Percentiles rank a stretch among this genome's conserved stretches.
phyloP scores from a whole-genome alignment of 2,888 invertebrate genomes.

The Amphipyra berbera region DNA sequence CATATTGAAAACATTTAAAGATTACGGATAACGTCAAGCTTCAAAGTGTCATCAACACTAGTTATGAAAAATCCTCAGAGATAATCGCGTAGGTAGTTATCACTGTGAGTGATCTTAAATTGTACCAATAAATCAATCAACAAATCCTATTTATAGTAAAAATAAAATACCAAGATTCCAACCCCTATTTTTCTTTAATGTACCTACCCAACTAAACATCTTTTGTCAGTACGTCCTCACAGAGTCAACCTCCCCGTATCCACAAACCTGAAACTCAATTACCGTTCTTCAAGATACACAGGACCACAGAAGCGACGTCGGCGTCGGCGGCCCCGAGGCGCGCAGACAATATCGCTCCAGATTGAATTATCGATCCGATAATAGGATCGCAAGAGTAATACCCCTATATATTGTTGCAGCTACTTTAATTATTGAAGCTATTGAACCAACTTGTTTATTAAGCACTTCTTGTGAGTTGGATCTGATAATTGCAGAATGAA shows the following conservation, averaged over 20 bases:
- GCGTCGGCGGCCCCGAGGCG: constrained; percentile 68
- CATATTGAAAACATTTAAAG: too few relatives aligned
- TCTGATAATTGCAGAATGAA: constrained; percentile 31
- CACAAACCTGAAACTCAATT: constrained; percentile 27
- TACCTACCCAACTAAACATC: not conserved
- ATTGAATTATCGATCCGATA: constrained; percentile 87
- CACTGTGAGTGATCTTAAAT: too few relatives aligned
- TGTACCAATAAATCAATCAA: too few relatives aligned
- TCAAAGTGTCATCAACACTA: too few relatives aligned
- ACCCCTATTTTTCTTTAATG: too few relatives aligned
- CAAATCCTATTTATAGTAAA: too few relatives aligned
- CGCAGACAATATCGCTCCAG: constrained; percentile 77
- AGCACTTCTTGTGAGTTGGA: constrained; percentile 52
- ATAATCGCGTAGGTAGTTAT: too few relatives aligned
- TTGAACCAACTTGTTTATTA: constrained; percentile 67
- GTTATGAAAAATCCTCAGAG: too few relatives aligned
- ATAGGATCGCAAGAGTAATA: constrained; percentile 82
- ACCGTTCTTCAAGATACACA: constrained; percentile 20
- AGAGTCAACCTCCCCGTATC: constrained; percentile 24
- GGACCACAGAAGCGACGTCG: constrained; percentile 68
- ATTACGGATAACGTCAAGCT: too few relatives aligned
- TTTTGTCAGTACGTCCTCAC: constrained; percentile 22
- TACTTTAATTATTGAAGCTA: constrained; percentile 75
- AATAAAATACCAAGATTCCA: too few relatives aligned
- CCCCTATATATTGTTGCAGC: constrained; percentile 76